Conservation (phyloP, 2,797 vertebrate species). For the Cyclopterus lumpus region DNA sequence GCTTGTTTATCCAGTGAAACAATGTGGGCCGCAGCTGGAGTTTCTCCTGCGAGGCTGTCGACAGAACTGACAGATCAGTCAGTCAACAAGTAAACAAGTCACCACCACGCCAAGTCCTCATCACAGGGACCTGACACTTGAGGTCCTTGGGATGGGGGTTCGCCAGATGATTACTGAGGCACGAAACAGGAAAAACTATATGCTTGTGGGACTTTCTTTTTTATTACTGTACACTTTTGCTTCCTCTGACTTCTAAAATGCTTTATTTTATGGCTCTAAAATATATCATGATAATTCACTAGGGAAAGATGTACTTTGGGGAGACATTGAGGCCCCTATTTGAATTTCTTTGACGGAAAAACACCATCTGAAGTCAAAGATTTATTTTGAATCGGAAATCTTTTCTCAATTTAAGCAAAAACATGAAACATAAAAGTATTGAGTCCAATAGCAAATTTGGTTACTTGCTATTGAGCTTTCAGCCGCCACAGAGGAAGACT, state of each 20-base stretch:
- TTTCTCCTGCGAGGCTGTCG: constrained; percentile 37
- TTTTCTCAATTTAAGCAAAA: not conserved
- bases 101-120: constrained; percentile 4
- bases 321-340: not conserved
- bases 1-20: constrained; percentile 59
- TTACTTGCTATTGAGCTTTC: not conserved
- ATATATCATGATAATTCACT: not conserved
- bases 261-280: not conserved
- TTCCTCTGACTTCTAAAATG: not conserved
- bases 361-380: not conserved
- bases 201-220: not conserved
- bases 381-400: not conserved
- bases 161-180: not conserved
- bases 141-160: not conserved
- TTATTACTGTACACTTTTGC: not conserved
- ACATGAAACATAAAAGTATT: not conserved
- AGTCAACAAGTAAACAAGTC: constrained; percentile 44
- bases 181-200: too few species aligned
- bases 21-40: constrained; percentile 59
- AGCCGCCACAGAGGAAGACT: not conserved
- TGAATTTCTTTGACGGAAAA: not conserved
- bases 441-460: not conserved
- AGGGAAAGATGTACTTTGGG: not conserved
- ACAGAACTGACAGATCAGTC: constrained; percentile 44
- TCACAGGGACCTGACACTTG: not conserved